A percentile compares a stretch with the other conserved stretches of the same genome.
Conservation (phyloP, 1,140 invertebrate species). For the Drosophila malerkotliana region DNA sequence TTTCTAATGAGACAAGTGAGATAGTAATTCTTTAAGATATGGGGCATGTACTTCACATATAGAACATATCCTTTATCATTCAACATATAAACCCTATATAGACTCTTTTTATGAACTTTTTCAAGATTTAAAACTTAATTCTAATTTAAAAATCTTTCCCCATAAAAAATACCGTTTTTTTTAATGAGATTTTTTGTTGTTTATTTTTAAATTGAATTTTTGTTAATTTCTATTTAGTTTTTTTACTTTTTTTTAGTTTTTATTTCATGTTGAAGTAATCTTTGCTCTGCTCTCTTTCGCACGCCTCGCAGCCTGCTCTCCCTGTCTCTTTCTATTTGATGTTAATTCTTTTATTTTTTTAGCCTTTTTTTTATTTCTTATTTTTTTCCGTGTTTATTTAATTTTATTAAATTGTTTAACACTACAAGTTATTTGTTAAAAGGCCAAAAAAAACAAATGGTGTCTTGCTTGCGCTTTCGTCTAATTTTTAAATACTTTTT, state of each 20-base stretch:
- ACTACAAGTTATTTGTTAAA: slow-evolving; percentile 54
- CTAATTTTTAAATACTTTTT: slow-evolving; percentile 19
- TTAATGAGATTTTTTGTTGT: slow-evolving; percentile 21
- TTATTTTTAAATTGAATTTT: slow-evolving; percentile 38
- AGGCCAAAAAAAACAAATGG: slow-evolving; percentile 30
- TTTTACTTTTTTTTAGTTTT: not conserved
- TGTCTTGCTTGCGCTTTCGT: slow-evolving; percentile 2
- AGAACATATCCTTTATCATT: too few species aligned
- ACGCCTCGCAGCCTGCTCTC: not conserved
- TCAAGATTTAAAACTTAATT: too few species aligned
- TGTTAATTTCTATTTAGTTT: slow-evolving; percentile 28
- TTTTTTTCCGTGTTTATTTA: slow-evolving; percentile 22
- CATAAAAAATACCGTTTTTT: slow-evolving; percentile 5
- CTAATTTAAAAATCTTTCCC: not conserved
- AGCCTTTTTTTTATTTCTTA: slow-evolving; percentile 2
- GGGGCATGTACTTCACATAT: too few species aligned
- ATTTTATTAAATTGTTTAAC: slow-evolving; percentile 44
- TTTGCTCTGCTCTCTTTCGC: slow-evolving; percentile 14
- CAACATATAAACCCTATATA: too few species aligned
- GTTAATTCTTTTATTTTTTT: slow-evolving; percentile 2
- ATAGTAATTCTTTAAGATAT: too few species aligned
- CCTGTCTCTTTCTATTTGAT: slow-evolving; percentile 22
- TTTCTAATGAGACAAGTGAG: too few species aligned
- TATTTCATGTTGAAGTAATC: slow-evolving; percentile 24
- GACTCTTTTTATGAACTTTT: too few species aligned